Conservation (phyloP, 2,888 invertebrate genomes). For the Campaea margaritaria region DNA sequence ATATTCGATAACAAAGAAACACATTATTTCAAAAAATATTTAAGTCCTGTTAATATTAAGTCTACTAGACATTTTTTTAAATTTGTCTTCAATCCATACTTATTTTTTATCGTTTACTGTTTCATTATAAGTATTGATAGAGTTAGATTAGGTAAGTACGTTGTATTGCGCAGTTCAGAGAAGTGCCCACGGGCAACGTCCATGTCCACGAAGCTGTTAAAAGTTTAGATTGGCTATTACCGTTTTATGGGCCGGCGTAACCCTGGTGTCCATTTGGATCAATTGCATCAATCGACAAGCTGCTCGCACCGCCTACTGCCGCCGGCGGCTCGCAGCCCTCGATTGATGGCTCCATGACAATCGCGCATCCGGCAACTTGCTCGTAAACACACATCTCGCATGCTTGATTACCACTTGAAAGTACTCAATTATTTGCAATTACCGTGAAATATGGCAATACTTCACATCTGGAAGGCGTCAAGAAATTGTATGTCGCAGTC, state of each 20-base stretch:
- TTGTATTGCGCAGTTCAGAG: conserved; percentile 33
- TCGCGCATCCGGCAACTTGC: conserved; percentile 22
- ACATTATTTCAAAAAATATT: no score
- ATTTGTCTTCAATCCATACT: no score
- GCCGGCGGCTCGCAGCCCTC: conserved; percentile 17
- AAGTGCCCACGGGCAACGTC: conserved; percentile 33
- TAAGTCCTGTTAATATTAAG: no score
- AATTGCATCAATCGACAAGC: conserved; percentile 64
- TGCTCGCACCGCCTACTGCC: conserved; percentile 54
- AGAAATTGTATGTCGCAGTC: no score
- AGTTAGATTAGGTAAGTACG: conserved; percentile 4
- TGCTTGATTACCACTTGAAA: neutral
- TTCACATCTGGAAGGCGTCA: no score
- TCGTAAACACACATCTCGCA: conserved; percentile 9
- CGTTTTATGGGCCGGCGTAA: conserved; percentile 55
- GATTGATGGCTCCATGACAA: conserved; percentile 30
- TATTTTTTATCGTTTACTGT: no score
- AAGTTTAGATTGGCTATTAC: conserved; percentile 57
- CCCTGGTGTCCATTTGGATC: conserved; percentile 64
- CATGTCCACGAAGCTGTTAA: conserved; percentile 48
- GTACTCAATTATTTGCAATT: neutral
- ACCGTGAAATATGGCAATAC: no score
- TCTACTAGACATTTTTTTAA: no score
- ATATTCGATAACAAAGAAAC: no score
- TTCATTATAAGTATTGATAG: conserved; percentile 2